These are phyloP conservation scores for Ichneumon xanthorius DNA, from an alignment of 2,888 invertebrate species.

Conservation along the genomic window DNA sequence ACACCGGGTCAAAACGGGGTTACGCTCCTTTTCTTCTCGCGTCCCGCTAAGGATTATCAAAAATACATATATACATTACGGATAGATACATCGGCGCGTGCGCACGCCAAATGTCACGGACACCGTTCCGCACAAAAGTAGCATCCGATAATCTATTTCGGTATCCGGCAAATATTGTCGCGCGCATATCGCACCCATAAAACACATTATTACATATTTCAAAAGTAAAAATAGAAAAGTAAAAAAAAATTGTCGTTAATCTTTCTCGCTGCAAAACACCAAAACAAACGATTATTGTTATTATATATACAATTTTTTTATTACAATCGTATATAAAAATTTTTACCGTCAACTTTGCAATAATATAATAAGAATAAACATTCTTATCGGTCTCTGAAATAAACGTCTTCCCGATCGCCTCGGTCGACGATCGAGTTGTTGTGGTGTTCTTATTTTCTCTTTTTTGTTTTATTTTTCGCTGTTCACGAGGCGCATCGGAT, in stretches of 20 bases:
- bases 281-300: background rate
- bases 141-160: background rate
- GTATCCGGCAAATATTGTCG: background rate
- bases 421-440: background rate
- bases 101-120: constrained; percentile 34
- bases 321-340: background rate
- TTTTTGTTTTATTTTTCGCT: background rate
- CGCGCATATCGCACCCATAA: background rate
- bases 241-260: background rate
- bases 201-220: background rate
- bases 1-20: background rate
- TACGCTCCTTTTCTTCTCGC: background rate
- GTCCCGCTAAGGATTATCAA: too few relatives aligned
- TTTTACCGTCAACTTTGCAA: background rate
- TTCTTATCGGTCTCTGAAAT: constrained; percentile 10
- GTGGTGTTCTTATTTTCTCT: background rate
- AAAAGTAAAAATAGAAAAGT: background rate
- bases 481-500: background rate
- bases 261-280: background rate
- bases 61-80: background rate
- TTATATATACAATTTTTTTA: background rate
- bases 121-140: background rate
- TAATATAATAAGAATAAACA: background rate
- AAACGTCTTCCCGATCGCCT: background rate
- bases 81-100: constrained; percentile 18